Conservation (phyloP, 2,797 vertebrate species). For the Rhinogobio ventralis region DNA sequence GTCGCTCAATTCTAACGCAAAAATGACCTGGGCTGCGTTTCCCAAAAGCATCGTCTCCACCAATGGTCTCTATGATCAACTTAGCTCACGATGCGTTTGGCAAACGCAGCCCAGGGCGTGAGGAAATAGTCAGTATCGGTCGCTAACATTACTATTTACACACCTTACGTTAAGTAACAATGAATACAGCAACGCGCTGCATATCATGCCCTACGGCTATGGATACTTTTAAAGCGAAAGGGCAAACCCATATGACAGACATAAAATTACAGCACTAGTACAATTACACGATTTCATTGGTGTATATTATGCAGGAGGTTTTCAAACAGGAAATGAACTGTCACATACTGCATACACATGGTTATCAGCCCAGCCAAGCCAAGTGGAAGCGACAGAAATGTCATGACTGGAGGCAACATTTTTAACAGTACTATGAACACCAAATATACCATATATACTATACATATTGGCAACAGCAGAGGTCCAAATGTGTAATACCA, state of each 20-base stretch:
- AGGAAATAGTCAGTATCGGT: background rate
- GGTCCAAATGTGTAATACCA: background rate
- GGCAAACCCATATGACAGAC: background rate
- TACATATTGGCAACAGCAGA: background rate
- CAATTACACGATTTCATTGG: background rate
- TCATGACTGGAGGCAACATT: constrained; percentile 40
- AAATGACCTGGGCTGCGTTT: background rate
- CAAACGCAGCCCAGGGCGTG: background rate
- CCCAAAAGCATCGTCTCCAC: too few species aligned
- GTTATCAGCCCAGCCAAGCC: constrained; percentile 1
- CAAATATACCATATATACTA: background rate
- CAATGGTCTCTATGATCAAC: background rate
- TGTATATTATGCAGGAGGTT: background rate
- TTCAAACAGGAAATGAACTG: background rate
- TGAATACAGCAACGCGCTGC: constrained; percentile 1
- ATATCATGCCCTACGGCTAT: constrained; percentile 13
- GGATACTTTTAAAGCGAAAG: constrained; percentile 28
- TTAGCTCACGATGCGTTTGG: background rate
- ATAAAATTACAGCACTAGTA: background rate
- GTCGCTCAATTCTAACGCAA: constrained; percentile 1
- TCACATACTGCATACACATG: constrained; percentile 27
- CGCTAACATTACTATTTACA: background rate
- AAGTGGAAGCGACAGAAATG: constrained; percentile 30
- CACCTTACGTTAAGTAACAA: constrained; percentile 29
- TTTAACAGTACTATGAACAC: background rate